Evolutionary conservation across 64 coral and sea anemone species (phyloP), one percentile per base, ranked within the genome.

Genomic region (Exaiptasia diaphana): DNA sequence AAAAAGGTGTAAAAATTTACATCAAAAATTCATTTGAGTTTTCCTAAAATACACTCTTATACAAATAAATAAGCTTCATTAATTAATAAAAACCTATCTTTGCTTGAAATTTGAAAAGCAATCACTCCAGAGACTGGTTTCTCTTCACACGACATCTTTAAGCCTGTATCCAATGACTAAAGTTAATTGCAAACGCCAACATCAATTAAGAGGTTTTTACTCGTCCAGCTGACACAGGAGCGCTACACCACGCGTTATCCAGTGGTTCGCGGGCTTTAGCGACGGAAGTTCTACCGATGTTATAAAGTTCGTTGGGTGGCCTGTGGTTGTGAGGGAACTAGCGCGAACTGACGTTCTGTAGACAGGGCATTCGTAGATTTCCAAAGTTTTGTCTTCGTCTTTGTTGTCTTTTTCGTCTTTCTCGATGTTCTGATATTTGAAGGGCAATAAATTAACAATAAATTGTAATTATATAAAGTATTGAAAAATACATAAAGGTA

Each of bases 201-300:
- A 46, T 46, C 15, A 18, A 4, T 14, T 4, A 18, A 64, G 4
- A 18, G 3, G 17, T 14, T 64, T 17, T 71, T 64, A 95, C n/a
- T 85, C 91, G 53, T 95, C 86, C 6, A 95, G 86, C 42, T 95
- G 91, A 60, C 91, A 95, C 3, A 95, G 73, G 23, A 95, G 46
- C 63, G 91, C 86, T 21, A 95, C 91, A n/a, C 91, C 91, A n/a
- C 91, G 86, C n/a, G 91, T 95, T 57, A 95, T 95, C 91, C 91
- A 95, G 43, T 85, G 56, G 48, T 88, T 86, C 54, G 85, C 79
- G 72, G 80, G 80, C 73, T 95, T 86, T 20, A 31, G 7, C 42
- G 91, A 85, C 35, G 72, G 80, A 58, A 95, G 80, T 46, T 65
- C 90, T 53, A 95, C 91, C 11, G 86, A 77, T 43, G 80, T 95